Conservation (phyloP, 2,888 invertebrate genomes). For the Liposcelis brunnea region DNA sequence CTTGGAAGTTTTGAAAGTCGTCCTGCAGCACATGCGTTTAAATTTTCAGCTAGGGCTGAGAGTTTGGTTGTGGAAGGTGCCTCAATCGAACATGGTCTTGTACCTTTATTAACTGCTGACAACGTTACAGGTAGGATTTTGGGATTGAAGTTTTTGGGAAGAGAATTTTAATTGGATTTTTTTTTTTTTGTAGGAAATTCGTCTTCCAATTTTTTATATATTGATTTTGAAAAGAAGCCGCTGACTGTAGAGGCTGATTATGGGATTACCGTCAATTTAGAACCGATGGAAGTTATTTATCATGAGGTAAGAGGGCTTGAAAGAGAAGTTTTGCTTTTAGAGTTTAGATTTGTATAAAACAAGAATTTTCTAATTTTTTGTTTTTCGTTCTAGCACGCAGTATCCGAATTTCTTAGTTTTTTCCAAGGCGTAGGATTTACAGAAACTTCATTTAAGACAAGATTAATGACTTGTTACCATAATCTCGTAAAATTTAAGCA, state of each 20-base stretch:
- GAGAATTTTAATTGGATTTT: constrained; percentile 13
- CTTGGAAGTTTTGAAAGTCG: constrained; percentile 48
- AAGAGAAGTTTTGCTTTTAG: constrained; percentile 1
- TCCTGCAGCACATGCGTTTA: constrained; percentile 47
- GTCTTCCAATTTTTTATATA: constrained; percentile 49
- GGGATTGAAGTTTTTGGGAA: neutral
- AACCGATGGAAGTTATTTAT: constrained; percentile 59
- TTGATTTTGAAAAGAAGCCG: constrained; percentile 58
- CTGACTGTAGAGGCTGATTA: constrained; percentile 45
- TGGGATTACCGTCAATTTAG: constrained; percentile 45
- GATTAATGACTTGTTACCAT: constrained; percentile 26
- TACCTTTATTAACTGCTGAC: constrained; percentile 48
- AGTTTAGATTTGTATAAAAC: constrained; percentile 8
- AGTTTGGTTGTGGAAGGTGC: constrained; percentile 59
- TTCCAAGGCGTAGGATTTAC: constrained; percentile 2
- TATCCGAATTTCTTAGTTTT: constrained; percentile 48
- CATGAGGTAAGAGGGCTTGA: constrained; percentile 53
- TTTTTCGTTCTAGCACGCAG: constrained; percentile 40
- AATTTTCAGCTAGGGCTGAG: constrained; percentile 51
- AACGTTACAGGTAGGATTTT: constrained; percentile 28
- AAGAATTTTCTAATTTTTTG: constrained; percentile 2
- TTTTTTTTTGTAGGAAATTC: constrained; percentile 33
- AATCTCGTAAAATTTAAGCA: too few species aligned
- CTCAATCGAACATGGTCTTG: constrained; percentile 50
- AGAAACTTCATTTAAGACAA: constrained; percentile 24